Evolutionary conservation across 2,888 invertebrate genomes (phyloP), one percentile per base, ranked within the genome.

Genomic region (Mycogona germanica): DNA sequence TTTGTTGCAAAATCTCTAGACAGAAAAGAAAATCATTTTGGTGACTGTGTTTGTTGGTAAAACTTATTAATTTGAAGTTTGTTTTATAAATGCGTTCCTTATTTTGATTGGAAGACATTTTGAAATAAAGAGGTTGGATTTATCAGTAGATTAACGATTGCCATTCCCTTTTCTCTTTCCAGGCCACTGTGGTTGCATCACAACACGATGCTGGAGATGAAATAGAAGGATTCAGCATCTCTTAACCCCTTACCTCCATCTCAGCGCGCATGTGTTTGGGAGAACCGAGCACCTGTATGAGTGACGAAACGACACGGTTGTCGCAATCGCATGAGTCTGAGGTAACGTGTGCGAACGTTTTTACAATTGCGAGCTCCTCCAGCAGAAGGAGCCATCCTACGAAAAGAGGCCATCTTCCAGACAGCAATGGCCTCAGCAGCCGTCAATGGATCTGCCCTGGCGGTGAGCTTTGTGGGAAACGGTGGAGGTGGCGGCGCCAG

Each of bases 371-470:
- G n/a, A n/a, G n/a, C n/a, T n/a, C n/a, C n/a, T n/a, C n/a, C n/a
- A n/a, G n/a, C n/a, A n/a, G n/a, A n/a, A n/a, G n/a, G n/a, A n/a
- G n/a, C n/a, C n/a, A n/a, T n/a, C n/a, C n/a, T n/a, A n/a, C n/a
- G n/a, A n/a, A n/a, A n/a, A n/a, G n/a, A n/a, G n/a, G n/a, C 9
- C 9, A 9, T 32, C 35, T 32, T 9, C 35, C 35, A 32, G n/a
- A 32, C 41, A 19, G 51, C 45, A 25, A 52, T 52, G 52, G 52
- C 52, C 23, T 52, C 52, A 26, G 52, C 52, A 44, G 45, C 52
- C 44, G 52, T 52, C 52, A 52, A 52, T 41, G 52, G 52, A 44
- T 44, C 52, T 45, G 29, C 52, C 52, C 30, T 52, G 44, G 45
- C 41, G 52, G 52, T 41, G 41, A 45, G 41, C 45, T 52, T 45